These are phyloP conservation scores for Gila orcuttii DNA, from an alignment of 2,113 vertebrate species.

Conservation along the genomic window DNA sequence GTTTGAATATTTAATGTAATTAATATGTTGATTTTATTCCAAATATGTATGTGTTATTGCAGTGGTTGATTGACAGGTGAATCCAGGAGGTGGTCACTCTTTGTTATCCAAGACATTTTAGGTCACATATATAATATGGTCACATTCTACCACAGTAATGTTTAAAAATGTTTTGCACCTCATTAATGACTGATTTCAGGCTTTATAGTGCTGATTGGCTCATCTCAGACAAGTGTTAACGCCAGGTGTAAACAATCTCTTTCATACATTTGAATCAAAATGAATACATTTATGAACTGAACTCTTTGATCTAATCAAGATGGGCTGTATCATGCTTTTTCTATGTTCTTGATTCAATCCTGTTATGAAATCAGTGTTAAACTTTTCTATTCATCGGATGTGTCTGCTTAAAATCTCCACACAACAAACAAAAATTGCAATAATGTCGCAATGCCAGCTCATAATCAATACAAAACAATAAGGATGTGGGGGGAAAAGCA, in stretches of 20 bases:
- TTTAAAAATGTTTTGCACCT: not conserved
- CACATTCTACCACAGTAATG: not conserved
- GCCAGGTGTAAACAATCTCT: not conserved
- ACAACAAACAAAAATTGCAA: not conserved
- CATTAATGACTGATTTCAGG: not conserved
- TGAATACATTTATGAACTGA: not conserved
- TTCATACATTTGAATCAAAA: not conserved
- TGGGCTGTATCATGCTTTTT: constrained; percentile 63
- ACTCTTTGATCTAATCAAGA: not conserved
- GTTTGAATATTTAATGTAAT: no score
- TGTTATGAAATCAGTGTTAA: constrained; percentile 65
- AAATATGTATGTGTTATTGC: no score
- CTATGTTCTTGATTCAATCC: constrained; percentile 64
- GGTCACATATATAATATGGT: not conserved
- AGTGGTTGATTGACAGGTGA: not conserved
- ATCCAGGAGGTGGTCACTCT: not conserved
- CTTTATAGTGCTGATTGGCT: not conserved
- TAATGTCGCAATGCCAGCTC: not conserved
- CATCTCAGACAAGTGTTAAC: not conserved
- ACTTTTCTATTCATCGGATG: constrained; percentile 45
- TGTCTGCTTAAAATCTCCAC: not conserved
- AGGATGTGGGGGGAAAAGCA: not conserved
- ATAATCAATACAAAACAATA: not conserved
- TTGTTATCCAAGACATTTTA: not conserved
- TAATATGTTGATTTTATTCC: no score